Base-by-base conservation (phyloP, 2,113 vertebrate species). In the Solea senegalensis region DNA sequence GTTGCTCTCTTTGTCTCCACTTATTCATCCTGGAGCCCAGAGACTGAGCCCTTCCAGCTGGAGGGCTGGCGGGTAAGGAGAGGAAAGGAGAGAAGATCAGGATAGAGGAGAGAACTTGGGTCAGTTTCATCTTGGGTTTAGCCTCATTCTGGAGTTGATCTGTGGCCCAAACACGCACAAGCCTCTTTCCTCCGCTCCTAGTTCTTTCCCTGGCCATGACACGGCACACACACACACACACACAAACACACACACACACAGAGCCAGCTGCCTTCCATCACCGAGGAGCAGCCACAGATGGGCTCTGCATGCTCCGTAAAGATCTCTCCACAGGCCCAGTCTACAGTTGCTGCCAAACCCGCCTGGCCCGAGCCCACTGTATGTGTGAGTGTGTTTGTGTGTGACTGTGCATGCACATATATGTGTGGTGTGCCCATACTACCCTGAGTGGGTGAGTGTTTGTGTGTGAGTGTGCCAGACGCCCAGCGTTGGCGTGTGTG, bases 261-360 rank as follows among this genome's bases (percentile, higher is more conserved):
- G 60, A 86, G 81, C 89, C 90, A 91, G 90, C 89, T 92, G 90
- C 90, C 90, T 89, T 84, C 86, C 82, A 87, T 88, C 86, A 86
- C 86, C 16, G 74, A 89, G 86, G 74, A 88, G 85, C 86, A 87
- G 89, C 86, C 89, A 90, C 91, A 92, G 91, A 92, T 92, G 91
- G 91, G 89, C 88, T 82, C 90, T 89, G 86, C 89, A 88, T 90
- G 89, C 89, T 90, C 86, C 74, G 86, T 92, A 91, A 91, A 92
- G 90, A 92, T 92, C 89, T 92, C 91, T 90, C 90, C 86, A 89
- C 91, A 89, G 90, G 88, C 86, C 82, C 69, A 81, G 91, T 89
- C 91, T 90, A 71, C 81, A 72, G 70, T 76, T 64, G 39, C 81
- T 89, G 91, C 91, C 91, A 92, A 90, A 86, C 76, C 79, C 66